phyloP scores from a whole-genome alignment of 2,797 vertebrate genomes.

The Rhinatrema bivittatum region DNA sequence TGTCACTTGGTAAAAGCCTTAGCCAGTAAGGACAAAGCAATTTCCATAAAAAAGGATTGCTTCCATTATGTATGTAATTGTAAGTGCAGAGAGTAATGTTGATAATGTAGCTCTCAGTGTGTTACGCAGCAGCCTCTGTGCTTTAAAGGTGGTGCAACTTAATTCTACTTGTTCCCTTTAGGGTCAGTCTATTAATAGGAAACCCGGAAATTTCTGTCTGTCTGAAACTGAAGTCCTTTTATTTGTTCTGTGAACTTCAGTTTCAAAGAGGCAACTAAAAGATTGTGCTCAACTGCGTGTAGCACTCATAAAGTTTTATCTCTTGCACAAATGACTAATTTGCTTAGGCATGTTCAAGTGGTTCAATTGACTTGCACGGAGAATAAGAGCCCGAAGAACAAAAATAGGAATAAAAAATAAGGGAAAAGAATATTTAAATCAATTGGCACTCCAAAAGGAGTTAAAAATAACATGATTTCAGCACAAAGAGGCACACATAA shows the following conservation, averaged over 20 bases:
- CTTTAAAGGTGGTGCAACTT: neutral
- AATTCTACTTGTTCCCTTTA: neutral
- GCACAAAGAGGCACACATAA: no score
- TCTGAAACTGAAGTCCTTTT: no score
- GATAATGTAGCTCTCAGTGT: constrained; percentile 2
- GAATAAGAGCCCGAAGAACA: no score
- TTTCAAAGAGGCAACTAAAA: neutral
- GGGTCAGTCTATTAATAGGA: constrained; percentile 10
- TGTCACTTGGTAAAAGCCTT: neutral
- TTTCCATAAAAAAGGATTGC: constrained; percentile 4
- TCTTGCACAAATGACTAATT: neutral
- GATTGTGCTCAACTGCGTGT: neutral
- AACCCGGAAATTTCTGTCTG: neutral
- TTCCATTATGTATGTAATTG: constrained; percentile 15
- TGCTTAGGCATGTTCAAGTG: no score
- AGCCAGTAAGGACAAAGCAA: constrained; percentile 9
- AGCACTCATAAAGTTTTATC: no score
- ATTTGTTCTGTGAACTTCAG: constrained; percentile 3
- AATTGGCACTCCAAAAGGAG: no score
- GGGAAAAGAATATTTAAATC: no score
- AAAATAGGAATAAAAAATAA: no score
- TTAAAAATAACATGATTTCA: no score
- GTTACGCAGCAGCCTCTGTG: neutral
- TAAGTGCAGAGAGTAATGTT: constrained; percentile 3
- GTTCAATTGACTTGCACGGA: no score